Evolutionary conservation across 2,888 invertebrate genomes (phyloP).

Genomic region (Epiblema foenella): DNA sequence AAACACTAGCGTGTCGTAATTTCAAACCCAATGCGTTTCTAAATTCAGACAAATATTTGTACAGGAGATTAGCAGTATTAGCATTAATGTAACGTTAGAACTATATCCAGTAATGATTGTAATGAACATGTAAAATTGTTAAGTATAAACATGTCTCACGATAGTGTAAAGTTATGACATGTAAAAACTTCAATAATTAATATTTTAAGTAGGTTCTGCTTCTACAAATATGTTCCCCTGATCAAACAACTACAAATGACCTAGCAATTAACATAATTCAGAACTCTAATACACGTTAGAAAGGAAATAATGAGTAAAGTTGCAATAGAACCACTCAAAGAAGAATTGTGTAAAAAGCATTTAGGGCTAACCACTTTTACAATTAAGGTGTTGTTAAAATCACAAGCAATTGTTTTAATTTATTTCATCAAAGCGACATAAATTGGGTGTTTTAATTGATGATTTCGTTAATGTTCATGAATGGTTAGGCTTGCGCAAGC

Average conservation of each 20-base stretch:
- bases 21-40: not conserved
- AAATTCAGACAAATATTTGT: constrained; percentile 11
- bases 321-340: not conserved
- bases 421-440: constrained; percentile 23
- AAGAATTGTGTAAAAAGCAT: constrained; percentile 23
- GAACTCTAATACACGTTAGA: not conserved
- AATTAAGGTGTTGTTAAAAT: constrained; percentile 29
- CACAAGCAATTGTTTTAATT: constrained; percentile 32
- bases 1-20: not conserved
- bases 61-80: constrained; percentile 11
- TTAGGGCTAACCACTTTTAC: constrained; percentile 31
- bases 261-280: not conserved
- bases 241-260: not conserved
- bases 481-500: constrained; percentile 22
- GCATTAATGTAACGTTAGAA: constrained; percentile 4
- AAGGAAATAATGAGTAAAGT: not conserved
- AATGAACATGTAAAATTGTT: constrained; percentile 9
- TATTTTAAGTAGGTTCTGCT: not conserved
- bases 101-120: not conserved
- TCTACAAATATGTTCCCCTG: not conserved
- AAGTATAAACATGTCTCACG: too few species aligned
- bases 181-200: constrained; percentile 10
- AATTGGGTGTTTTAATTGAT: constrained; percentile 14
- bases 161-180: too few species aligned
- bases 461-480: constrained; percentile 10